Percentiles rank a stretch among this genome's conserved stretches.
Conservation (phyloP, 2,888 invertebrate genomes). For the Diplazon laetatorius region DNA sequence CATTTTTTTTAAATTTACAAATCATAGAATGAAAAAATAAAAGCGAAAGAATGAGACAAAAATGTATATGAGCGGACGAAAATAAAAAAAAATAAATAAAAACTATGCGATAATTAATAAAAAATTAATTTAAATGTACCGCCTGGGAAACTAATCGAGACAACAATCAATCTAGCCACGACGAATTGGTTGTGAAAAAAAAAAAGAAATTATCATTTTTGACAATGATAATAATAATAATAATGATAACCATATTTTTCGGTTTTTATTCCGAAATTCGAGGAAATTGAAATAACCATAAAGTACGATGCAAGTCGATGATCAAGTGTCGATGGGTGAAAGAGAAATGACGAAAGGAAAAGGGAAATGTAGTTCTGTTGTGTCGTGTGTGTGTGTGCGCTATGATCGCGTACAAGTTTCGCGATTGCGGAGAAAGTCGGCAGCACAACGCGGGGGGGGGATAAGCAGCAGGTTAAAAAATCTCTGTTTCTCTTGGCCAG, state of each 20-base stretch:
- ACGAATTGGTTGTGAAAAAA: background rate
- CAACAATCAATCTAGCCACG: background rate
- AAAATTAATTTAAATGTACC: background rate
- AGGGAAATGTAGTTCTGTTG: constrained; percentile 55
- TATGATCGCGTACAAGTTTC: no score
- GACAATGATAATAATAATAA: background rate
- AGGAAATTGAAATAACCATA: background rate
- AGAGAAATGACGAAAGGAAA: constrained; percentile 61
- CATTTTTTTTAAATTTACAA: background rate
- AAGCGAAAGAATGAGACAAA: background rate
- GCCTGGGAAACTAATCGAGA: background rate
- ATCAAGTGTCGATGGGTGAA: constrained; percentile 36
- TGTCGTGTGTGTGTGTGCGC: constrained; percentile 30
- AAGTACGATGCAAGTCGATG: background rate
- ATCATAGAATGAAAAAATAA: background rate
- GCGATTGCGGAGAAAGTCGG: constrained; percentile 62
- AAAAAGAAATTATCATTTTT: background rate
- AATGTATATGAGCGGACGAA: background rate
- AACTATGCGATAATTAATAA: background rate
- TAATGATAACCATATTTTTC: background rate
- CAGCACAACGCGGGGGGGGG: constrained; percentile 40
- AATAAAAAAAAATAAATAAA: no score
- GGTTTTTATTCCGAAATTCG: background rate
- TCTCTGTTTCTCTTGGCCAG: constrained; percentile 44
- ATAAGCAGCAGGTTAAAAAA: constrained; percentile 42